Base-by-base conservation (phyloP, 2,113 vertebrate species). In the Ranitomeya variabilis region DNA sequence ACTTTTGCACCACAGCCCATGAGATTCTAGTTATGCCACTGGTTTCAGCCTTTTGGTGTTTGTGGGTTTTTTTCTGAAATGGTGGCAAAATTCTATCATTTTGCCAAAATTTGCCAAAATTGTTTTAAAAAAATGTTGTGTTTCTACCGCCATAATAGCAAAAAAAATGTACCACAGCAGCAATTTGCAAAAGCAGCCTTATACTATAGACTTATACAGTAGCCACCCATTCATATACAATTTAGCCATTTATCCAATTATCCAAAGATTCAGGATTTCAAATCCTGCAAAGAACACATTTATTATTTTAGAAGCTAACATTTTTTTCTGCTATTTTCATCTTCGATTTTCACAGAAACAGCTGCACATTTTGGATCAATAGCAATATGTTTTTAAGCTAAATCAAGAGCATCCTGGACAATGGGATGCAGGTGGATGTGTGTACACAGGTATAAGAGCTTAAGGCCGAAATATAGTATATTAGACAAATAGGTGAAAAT, bases 311-410 rank as follows among this genome's bases (percentile, higher is more conserved):
- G 57, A 88, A 84, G 78, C 87, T 88, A 88, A 88, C 83, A 88
- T 88, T 83, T 83, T 83, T 88, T 88, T 88, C 87, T 88, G 80
- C 71, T 88, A 77, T 88, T 88, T 88, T 88, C 87, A 83, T 76
- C 87, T 88, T 88, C 87, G 87, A 88, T 88, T 88, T 88, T 88
- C 23, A 6, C 80, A 67, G 69, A 88, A 73, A 88, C 80, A 88
- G 80, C 87, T 84, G 80, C 87, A 31, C 80, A 78, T 78, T 88
- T 87, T 78, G 67, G 87, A 88, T 88, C 87, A 88, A 88, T 88
- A 88, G 87, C 83, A 88, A 88, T 84, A 88, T 5, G 87, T 77
- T 88, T 88, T 88, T 84, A 88, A 88, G 80, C 87, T 88, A 88
- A 88, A 88, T 88, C 87, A 84, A 88, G 87, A 88, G 66, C 87